phyloP scores from a whole-genome alignment of 2,888 invertebrate species.

The Patella depressa region DNA sequence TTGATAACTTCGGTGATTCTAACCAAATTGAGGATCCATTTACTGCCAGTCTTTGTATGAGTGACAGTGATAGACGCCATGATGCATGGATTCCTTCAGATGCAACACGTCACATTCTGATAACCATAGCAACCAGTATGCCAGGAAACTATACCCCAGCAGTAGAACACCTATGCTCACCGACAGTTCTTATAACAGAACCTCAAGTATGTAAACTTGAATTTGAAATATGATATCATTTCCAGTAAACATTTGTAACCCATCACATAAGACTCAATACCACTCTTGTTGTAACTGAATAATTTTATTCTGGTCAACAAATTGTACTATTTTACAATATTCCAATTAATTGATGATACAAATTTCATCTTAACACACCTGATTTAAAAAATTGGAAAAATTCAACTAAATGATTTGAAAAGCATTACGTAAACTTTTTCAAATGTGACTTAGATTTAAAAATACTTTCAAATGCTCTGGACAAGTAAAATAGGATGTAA shows the following conservation, averaged over 20 bases:
- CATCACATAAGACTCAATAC: too few relatives aligned
- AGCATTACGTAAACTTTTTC: too few relatives aligned
- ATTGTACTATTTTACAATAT: too few relatives aligned
- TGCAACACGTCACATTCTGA: slow-evolving; percentile 77
- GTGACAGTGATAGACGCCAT: slow-evolving; percentile 61
- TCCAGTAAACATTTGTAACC: neutral
- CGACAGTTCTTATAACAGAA: slow-evolving; percentile 84
- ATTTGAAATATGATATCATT: neutral
- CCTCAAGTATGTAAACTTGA: slow-evolving; percentile 78
- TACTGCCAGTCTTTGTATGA: slow-evolving; percentile 63
- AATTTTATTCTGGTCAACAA: too few relatives aligned
- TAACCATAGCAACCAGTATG: slow-evolving; percentile 77
- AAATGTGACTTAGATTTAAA: too few relatives aligned
- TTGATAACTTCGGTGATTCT: slow-evolving; percentile 33
- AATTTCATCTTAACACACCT: too few relatives aligned
- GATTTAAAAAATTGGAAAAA: too few relatives aligned
- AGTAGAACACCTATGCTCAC: slow-evolving; percentile 85
- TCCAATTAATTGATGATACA: too few relatives aligned
- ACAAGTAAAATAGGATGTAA: too few relatives aligned
- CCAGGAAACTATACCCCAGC: slow-evolving; percentile 82
- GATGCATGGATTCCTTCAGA: slow-evolving; percentile 85
- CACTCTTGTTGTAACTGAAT: too few relatives aligned
- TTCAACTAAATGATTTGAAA: too few relatives aligned
- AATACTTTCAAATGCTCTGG: too few relatives aligned
- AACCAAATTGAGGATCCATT: slow-evolving; percentile 56